Conservation (phyloP, 2,888 invertebrate genomes). For the Tethea ocularis region DNA sequence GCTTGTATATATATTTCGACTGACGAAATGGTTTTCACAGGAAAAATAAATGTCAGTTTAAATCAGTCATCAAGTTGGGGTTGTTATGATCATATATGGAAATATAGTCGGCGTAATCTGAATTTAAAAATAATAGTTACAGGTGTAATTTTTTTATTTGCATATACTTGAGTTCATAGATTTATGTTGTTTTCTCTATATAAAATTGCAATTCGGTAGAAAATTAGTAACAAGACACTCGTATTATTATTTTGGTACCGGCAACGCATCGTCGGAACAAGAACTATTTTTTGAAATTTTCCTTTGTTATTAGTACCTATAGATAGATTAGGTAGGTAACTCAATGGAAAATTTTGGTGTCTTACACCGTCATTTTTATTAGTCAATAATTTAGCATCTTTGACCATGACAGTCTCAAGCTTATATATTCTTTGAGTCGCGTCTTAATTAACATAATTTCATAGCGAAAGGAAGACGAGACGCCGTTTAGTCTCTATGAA, state of each 20-base stretch:
- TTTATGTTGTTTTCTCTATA: no score
- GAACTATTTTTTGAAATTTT: no score
- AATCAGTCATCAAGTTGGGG: background rate
- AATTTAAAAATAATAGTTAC: no score
- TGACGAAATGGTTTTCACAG: background rate
- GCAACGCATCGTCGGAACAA: no score
- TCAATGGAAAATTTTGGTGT: background rate
- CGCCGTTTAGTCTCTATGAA: conserved; percentile 26
- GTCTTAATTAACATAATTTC: background rate
- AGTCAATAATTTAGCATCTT: background rate
- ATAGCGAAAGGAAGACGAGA: conserved; percentile 12
- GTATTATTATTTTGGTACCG: no score
- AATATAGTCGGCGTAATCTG: no score
- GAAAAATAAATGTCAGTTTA: background rate
- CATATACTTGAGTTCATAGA: no score
- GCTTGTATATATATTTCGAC: background rate
- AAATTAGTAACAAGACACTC: no score
- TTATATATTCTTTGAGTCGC: background rate
- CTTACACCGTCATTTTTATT: background rate
- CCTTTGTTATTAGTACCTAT: no score
- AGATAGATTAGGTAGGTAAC: background rate
- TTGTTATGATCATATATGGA: no score
- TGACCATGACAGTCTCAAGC: background rate
- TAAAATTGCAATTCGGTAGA: no score
- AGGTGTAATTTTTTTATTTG: no score